Percentiles rank a stretch among this genome's conserved stretches.
Evolutionary conservation across 2,113 vertebrate genomes (phyloP).

Genomic region (Monarcha castaneiventris): DNA sequence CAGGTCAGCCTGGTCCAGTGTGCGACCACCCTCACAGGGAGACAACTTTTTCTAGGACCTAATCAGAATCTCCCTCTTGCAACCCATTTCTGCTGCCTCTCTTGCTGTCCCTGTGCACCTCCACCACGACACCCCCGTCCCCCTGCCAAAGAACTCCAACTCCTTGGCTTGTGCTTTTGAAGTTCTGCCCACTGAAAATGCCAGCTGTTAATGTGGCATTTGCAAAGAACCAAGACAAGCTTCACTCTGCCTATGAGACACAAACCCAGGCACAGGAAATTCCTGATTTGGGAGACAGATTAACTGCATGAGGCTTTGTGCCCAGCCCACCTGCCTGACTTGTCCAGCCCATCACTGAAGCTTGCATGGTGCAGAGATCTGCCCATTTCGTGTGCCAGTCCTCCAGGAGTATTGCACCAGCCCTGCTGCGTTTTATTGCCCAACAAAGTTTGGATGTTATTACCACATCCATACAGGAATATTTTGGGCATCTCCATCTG

Average conservation of each 20-base stretch:
- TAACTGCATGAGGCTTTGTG: not conserved
- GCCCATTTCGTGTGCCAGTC: not conserved
- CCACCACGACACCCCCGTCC: not conserved
- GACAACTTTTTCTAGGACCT: not conserved
- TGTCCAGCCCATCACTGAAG: not conserved
- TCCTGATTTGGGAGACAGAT: not conserved
- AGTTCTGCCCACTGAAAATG: not conserved
- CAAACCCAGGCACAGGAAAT: not conserved
- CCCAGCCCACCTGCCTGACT: not conserved
- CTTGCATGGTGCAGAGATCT: not conserved
- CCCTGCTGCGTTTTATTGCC: not conserved
- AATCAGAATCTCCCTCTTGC: not conserved
- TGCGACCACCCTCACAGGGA: not conserved
- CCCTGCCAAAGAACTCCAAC: not conserved
- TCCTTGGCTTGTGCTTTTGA: not conserved
- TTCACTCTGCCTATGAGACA: not conserved
- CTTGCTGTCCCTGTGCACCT: not conserved
- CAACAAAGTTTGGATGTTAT: not conserved
- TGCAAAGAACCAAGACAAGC: not conserved
- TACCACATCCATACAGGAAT: not conserved
- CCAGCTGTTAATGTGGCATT: not conserved
- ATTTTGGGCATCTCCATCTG: not conserved
- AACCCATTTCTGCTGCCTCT: not conserved
- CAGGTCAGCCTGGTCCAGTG: not conserved
- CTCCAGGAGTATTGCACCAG: not conserved